Percentiles rank a stretch among this genome's conserved stretches.
Conservation (phyloP, 2,797 vertebrate species). For the Florisuga fusca region DNA sequence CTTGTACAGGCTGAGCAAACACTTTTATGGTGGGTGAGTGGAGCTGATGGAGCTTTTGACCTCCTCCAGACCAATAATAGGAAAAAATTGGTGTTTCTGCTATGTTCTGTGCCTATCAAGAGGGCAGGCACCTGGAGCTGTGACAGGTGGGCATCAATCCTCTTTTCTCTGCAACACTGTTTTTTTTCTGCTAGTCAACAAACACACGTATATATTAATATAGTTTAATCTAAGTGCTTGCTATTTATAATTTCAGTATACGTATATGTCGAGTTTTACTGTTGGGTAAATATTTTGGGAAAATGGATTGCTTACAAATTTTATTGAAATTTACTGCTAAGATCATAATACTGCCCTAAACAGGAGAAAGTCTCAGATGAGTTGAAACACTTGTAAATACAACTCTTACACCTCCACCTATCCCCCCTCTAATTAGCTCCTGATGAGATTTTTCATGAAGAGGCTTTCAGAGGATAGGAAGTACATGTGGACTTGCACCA, state of each 20-base stretch:
- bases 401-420: background rate
- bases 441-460: background rate
- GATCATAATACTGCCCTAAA: background rate
- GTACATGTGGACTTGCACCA: rapidly evolving
- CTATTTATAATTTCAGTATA: background rate
- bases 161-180: background rate
- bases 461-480: background rate
- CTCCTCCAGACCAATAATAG: background rate
- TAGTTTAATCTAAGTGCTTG: background rate
- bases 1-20: background rate
- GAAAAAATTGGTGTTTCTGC: background rate
- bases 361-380: background rate
- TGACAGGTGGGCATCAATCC: background rate
- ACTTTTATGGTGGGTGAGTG: background rate
- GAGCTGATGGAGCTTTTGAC: background rate
- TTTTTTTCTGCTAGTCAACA: background rate
- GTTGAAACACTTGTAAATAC: background rate
- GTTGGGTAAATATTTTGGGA: background rate
- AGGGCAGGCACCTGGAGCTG: background rate
- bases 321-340: background rate
- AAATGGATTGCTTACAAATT: background rate
- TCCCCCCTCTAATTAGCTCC: background rate
- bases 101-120: background rate
- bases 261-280: background rate
- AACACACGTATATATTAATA: background rate